phyloP scores from a whole-genome alignment of 2,888 invertebrate genomes.

The Aricia artaxerxes region DNA sequence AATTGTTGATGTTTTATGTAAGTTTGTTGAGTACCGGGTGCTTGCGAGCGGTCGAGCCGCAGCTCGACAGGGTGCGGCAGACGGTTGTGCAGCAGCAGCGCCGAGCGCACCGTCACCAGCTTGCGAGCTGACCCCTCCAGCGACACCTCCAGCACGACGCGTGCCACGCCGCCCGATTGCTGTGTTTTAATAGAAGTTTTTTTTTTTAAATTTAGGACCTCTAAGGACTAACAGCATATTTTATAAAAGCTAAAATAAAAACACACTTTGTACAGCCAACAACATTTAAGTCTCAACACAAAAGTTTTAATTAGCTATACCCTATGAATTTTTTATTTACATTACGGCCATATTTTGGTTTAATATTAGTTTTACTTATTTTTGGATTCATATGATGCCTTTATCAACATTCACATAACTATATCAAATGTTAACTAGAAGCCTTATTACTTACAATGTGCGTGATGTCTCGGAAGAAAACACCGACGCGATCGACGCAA shows the following conservation, averaged over 20 bases:
- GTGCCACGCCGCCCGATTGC: constrained; percentile 80
- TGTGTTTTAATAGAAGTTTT: constrained; percentile 40
- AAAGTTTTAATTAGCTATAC: too few species aligned
- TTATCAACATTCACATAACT: too few species aligned
- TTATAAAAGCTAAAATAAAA: too few species aligned
- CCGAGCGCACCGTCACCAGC: constrained; percentile 94
- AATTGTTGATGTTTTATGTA: not conserved
- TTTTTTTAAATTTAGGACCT: too few species aligned
- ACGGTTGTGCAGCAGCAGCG: constrained; percentile 89
- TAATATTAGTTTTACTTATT: too few species aligned
- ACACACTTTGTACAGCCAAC: too few species aligned
- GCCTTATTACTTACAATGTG: constrained; percentile 50
- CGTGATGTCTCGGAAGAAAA: constrained; percentile 88
- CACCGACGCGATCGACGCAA: constrained; percentile 96
- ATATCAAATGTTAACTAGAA: too few species aligned
- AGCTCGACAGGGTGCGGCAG: constrained; percentile 84
- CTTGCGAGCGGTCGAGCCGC: constrained; percentile 60
- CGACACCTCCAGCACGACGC: constrained; percentile 94
- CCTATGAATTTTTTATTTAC: too few species aligned
- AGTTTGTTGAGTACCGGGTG: constrained; percentile 26
- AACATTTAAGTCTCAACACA: too few species aligned
- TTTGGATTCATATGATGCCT: too few species aligned
- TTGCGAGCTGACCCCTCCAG: constrained; percentile 97
- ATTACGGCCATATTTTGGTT: too few species aligned
- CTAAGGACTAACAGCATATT: too few species aligned